phyloP scores from a whole-genome alignment of 1,140 invertebrate genomes.

The Maniola jurtina region DNA sequence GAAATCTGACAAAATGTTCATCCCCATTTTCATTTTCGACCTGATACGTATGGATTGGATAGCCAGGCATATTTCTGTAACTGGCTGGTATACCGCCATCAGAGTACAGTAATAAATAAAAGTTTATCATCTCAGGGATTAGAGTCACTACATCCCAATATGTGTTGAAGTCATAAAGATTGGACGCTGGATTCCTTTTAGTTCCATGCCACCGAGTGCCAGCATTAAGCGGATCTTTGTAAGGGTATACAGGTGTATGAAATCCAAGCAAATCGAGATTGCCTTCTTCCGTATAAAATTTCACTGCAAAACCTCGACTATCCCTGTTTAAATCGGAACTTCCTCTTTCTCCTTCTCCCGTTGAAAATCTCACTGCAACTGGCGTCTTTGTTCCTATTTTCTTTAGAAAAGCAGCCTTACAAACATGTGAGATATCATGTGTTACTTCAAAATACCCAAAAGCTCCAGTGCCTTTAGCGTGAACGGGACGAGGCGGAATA shows the following conservation, averaged over 20 bases:
- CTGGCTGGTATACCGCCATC: slow-evolving; percentile 95
- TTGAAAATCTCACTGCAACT: slow-evolving; percentile 86
- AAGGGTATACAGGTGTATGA: slow-evolving; percentile 87
- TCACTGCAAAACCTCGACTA: slow-evolving; percentile 85
- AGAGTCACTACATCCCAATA: slow-evolving; percentile 95
- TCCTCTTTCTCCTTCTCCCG: slow-evolving; percentile 92
- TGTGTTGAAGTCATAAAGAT: slow-evolving; percentile 88
- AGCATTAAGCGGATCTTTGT: slow-evolving; percentile 85
- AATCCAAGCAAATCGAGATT: slow-evolving; percentile 88
- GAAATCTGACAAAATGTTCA: slow-evolving; percentile 87
- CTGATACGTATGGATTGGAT: slow-evolving; percentile 86
- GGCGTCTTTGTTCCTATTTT: slow-evolving; percentile 92
- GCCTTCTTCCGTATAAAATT: slow-evolving; percentile 88
- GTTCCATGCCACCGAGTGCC: slow-evolving; percentile 81
- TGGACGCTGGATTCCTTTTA: slow-evolving; percentile 86
- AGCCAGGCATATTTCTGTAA: slow-evolving; percentile 84
- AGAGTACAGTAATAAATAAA: slow-evolving; percentile 80
- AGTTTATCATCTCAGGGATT: slow-evolving; percentile 89
- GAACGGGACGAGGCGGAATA: slow-evolving; percentile 96
- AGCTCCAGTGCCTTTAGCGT: slow-evolving; percentile 96
- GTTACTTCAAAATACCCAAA: slow-evolving; percentile 98
- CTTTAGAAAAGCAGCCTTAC: slow-evolving; percentile 91
- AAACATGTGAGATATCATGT: slow-evolving; percentile 93
- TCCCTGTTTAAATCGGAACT: slow-evolving; percentile 89
- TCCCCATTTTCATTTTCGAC: slow-evolving; percentile 82